Base-by-base conservation (phyloP, 2,113 vertebrate species). In the Strix uralensis region DNA sequence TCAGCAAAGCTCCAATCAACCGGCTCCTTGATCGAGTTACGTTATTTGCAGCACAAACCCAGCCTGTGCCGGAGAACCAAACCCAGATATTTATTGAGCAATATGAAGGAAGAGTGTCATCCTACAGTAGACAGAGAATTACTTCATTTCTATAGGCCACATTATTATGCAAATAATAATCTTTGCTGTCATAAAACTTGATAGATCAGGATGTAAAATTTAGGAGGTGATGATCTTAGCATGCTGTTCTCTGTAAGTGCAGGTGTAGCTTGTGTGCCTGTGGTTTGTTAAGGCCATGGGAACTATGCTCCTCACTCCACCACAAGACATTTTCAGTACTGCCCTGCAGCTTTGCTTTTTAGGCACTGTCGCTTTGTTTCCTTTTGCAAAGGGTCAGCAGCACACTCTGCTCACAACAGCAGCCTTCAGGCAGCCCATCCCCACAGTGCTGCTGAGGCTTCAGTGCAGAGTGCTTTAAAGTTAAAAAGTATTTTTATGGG, bases 121-220 rank as follows among this genome's bases (percentile, higher is more conserved):
- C 59, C 46, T 82, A 74, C 67, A 57, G 46, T 42, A 78, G 81
- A 34, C 38, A 93, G 85, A 88, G 81, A 72, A 94, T 86, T 77
- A 86, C n/a, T 78, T 81, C 8, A 1, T 83, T 93, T 92, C 93
- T 86, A 36, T 77, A 88, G 22, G 55, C 84, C 44, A 72, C 74
- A 82, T 94, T 94, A 94, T 93, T 94, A 95, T 94, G 84, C 87
- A 94, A 94, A 96, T 77, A 93, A 95, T 94, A 58, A 91, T 90
- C 54, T 82, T 86, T 88, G 58, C 54, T 87, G 34, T 87, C 84
- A 80, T 86, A 93, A 86, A 95, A 88, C 36, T 90, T 93, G 92
- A 88, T 82, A 58, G 52, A 94, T 96, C 54, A 69, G 62, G 87
- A 82, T 87, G 95, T 93, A 83, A 93, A 69, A 90, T 80, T 90